These are phyloP conservation scores for Agraylea sexmaculata DNA, from an alignment of 1,140 invertebrate genomes.

Conservation along the genomic window DNA sequence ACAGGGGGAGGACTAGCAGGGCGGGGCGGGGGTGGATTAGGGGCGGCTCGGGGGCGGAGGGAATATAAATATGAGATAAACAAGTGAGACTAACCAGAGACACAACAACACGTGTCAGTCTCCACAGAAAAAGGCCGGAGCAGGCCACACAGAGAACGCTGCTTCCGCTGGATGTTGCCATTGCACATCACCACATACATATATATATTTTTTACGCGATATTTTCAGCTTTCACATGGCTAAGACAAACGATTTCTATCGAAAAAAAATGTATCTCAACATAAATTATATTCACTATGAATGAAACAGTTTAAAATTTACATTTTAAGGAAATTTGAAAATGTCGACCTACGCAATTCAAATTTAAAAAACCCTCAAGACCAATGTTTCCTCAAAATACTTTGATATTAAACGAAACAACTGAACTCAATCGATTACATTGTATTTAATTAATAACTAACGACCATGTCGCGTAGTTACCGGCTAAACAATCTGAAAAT, in stretches of 20 bases:
- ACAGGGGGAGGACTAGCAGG: too few species aligned
- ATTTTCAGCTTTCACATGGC: too few species aligned
- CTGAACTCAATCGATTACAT: background rate
- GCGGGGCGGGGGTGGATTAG: too few species aligned
- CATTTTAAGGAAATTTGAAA: background rate
- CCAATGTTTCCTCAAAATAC: background rate
- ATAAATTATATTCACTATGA: background rate
- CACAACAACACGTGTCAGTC: background rate
- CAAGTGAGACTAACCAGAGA: background rate
- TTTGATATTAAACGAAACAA: background rate
- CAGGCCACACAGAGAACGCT: too few species aligned
- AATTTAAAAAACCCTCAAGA: too few species aligned
- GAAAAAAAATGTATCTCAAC: background rate
- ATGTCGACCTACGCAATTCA: too few species aligned
- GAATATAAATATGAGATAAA: background rate
- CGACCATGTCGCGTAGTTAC: background rate
- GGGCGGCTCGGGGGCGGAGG: background rate
- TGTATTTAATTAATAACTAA: background rate
- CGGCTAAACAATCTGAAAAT: conserved; percentile 2
- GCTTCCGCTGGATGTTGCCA: too few species aligned
- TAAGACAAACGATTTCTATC: background rate
- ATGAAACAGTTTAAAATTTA: background rate
- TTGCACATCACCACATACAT: too few species aligned
- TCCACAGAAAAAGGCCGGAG: background rate
- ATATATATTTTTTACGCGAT: too few species aligned